These are phyloP conservation scores for Cheilosia urbana DNA, from an alignment of 2,888 invertebrate species.

Conservation along the genomic window DNA sequence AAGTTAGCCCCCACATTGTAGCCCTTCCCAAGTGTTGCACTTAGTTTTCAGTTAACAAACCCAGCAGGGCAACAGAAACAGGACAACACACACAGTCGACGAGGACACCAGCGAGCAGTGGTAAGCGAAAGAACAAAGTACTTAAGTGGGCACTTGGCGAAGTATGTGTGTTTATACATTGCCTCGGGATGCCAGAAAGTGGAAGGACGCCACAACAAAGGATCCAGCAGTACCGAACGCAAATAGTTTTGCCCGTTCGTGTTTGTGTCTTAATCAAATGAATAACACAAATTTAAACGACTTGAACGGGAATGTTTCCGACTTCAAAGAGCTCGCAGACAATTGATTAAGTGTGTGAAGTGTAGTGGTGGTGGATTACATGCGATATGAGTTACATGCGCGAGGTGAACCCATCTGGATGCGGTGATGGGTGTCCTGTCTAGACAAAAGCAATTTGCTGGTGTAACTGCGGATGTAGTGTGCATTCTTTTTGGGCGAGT, in stretches of 20 bases:
- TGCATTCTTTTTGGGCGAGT: not conserved
- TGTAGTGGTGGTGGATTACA: conserved; percentile 20
- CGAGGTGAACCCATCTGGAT: not conserved
- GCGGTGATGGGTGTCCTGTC: conserved; percentile 17
- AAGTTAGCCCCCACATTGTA: conserved; percentile 18
- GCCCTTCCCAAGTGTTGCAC: conserved; percentile 48
- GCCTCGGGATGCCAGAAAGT: not conserved
- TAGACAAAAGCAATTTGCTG: conserved; percentile 29
- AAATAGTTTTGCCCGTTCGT: conserved; percentile 32
- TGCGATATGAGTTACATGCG: conserved; percentile 1
- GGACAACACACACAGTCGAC: conserved; percentile 15
- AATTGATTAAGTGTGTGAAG: conserved; percentile 50
- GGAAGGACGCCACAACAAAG: conserved; percentile 28
- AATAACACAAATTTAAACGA: conserved; percentile 47
- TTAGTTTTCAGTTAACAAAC: conserved; percentile 49
- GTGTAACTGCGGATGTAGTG: not conserved
- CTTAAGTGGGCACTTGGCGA: conserved; percentile 37
- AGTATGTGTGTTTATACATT: not conserved
- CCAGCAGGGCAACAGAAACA: conserved; percentile 21
- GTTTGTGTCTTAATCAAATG: conserved; percentile 49
- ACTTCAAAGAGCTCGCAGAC: conserved; percentile 28
- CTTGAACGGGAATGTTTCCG: conserved; percentile 19
- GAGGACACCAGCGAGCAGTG: not conserved
- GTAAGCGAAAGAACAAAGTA: conserved; percentile 49
- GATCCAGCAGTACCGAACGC: not conserved